Base-by-base conservation (phyloP, 2,113 vertebrate genomes). In the Xiphias gladius region DNA sequence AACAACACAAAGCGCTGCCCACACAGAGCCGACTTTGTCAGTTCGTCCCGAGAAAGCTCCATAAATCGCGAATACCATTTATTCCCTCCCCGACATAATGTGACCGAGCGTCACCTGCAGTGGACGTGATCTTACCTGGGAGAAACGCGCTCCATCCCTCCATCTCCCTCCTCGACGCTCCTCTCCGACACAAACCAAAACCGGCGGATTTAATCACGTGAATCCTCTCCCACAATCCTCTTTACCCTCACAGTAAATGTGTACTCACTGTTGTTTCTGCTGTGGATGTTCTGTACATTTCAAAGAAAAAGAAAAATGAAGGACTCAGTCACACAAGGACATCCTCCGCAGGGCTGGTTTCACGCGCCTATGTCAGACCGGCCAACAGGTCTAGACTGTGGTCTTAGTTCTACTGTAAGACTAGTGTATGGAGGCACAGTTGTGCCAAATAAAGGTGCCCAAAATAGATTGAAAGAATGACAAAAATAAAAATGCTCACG, bases 281-380 rank as follows among this genome's bases (percentile, higher is more conserved):
- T 7, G 1, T 0, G 26, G 7, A 52, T 32, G 41, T 24, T 2
- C 16, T 4, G 28, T 13, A 5, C 3, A 4, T 35, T 35, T 35
- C 6, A 17, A 35, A 1, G 22, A 12, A 22, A 28, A 26, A 50
- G 6, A 10, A 54, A 58, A 35, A 2, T 39, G n/a, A n/a, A 37
- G 30, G 61, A 59, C 9, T 66, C 65, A 24, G 71, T 83, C 48
- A 66, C 26, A 59, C 30, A 69, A 66, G 77, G 75, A 80, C 9
- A 83, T 88, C 80, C 80, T 89, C 76, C 76, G 54, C 65, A 37
- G 50, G 77, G 30, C 73, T 48, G 54, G 11, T 20, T 48, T 43
- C 41, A 66, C 83, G 61, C 52, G 5, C 11, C 39, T 13, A 12
- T 22, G 52, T n/a, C 2, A 57, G 12, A 39, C 48, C 19, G 57